These are phyloP conservation scores for Geotrupes spiniger DNA, from an alignment of 2,888 invertebrate genomes.

Conservation along the genomic window DNA sequence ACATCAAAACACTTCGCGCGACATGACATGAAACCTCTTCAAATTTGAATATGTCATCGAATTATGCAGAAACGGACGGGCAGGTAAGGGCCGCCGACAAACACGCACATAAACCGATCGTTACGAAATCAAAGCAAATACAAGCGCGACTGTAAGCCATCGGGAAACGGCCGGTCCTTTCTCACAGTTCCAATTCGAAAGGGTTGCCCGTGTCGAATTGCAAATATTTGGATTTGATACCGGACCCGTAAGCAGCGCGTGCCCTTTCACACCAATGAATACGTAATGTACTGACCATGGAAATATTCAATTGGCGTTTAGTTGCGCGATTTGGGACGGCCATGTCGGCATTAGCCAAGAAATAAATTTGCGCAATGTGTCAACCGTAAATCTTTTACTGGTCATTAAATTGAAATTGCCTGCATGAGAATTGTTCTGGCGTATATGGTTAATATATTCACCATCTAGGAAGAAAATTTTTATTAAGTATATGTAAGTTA, in stretches of 20 bases:
- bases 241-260: conserved; percentile 29
- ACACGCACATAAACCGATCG: conserved; percentile 1
- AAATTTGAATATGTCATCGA: conserved; percentile 24
- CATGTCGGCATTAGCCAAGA: too few species aligned
- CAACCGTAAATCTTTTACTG: too few species aligned
- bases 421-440: too few species aligned
- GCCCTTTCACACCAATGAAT: conserved; percentile 32
- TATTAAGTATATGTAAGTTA: too few species aligned
- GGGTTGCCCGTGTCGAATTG: conserved; percentile 36
- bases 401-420: too few species aligned
- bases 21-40: conserved; percentile 28
- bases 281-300: conserved; percentile 30
- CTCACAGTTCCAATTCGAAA: conserved; percentile 24
- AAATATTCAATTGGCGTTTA: conserved; percentile 16
- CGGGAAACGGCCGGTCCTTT: conserved; percentile 6
- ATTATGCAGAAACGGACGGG: conserved; percentile 6
- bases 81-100: conserved; percentile 10
- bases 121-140: conserved; percentile 1
- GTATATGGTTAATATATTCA: too few species aligned
- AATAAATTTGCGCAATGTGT: too few species aligned
- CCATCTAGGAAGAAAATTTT: too few species aligned
- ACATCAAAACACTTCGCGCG: conserved; percentile 28
- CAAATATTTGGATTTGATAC: conserved; percentile 30
- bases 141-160: background rate
- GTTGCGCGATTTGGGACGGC: background rate